A percentile compares a stretch with the other conserved stretches of the same genome.
These are phyloP conservation scores for Agriopis leucophaearia DNA, from an alignment of 2,888 invertebrate species.

Conservation along the genomic window DNA sequence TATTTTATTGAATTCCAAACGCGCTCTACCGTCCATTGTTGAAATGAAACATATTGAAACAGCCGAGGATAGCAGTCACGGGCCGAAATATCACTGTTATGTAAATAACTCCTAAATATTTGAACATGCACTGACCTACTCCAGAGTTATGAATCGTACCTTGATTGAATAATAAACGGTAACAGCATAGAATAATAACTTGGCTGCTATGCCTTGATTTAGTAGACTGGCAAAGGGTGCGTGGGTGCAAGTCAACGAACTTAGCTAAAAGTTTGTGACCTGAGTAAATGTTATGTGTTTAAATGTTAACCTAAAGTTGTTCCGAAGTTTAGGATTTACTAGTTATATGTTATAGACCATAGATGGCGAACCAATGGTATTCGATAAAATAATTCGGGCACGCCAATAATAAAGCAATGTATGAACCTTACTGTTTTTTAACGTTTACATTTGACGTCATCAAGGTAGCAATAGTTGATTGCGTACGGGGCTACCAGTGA, in stretches of 20 bases:
- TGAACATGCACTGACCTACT: slow-evolving; percentile 43
- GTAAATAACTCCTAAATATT: slow-evolving; percentile 45
- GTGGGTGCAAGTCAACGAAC: slow-evolving; percentile 12
- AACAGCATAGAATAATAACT: slow-evolving; percentile 30
- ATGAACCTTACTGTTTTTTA: no score
- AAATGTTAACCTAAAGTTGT: background rate
- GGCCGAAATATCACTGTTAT: slow-evolving; percentile 39
- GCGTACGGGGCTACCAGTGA: no score
- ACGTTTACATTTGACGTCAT: no score
- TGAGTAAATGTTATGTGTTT: background rate
- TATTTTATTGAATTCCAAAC: slow-evolving; percentile 12
- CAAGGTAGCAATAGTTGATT: no score
- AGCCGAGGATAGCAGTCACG: slow-evolving; percentile 33
- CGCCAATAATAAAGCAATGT: no score
- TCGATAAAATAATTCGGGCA: no score
- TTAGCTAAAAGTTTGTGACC: slow-evolving; percentile 13
- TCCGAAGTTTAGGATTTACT: no score
- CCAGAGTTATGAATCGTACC: slow-evolving; percentile 40
- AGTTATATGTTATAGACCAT: background rate
- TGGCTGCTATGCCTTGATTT: slow-evolving; percentile 22
- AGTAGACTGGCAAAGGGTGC: slow-evolving; percentile 9
- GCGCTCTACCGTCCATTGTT: slow-evolving; percentile 1
- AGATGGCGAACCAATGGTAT: no score
- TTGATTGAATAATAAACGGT: slow-evolving; percentile 43
- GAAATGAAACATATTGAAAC: slow-evolving; percentile 28